phyloP scores from a whole-genome alignment of 2,888 invertebrate species.

The Marronus borbonicus region DNA sequence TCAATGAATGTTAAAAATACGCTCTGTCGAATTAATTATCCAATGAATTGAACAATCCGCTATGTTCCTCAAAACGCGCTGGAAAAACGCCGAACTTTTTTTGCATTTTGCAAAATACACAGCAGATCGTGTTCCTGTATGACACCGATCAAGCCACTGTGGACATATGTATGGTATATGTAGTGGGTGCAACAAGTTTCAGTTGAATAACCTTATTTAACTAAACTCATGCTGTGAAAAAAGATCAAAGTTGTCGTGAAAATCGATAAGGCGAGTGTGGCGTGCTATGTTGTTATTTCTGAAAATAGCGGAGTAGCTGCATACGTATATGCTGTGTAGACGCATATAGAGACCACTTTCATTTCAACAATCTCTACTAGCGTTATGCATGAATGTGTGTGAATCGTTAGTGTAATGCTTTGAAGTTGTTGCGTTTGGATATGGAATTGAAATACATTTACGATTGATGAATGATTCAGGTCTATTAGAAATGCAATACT shows the following conservation, averaged over 20 bases:
- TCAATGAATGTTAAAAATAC: conserved; percentile 14
- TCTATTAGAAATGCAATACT: background rate
- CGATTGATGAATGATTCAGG: background rate
- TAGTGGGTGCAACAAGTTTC: conserved; percentile 41
- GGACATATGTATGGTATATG: background rate
- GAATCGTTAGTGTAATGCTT: background rate
- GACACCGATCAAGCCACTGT: background rate
- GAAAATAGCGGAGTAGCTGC: background rate
- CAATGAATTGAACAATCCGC: conserved; percentile 14
- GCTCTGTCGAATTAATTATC: background rate
- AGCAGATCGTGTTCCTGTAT: background rate
- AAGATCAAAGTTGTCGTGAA: conserved; percentile 41
- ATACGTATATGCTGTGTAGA: background rate
- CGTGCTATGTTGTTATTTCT: conserved; percentile 13
- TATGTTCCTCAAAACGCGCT: background rate
- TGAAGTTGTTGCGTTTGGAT: conserved; percentile 8
- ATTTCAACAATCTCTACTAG: no score
- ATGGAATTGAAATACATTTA: background rate
- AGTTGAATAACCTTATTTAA: conserved; percentile 43
- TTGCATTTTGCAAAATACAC: background rate
- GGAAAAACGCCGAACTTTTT: conserved; percentile 20
- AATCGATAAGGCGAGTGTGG: conserved; percentile 37
- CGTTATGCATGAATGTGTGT: background rate
- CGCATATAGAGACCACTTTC: background rate
- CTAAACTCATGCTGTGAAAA: conserved; percentile 27